Base-by-base conservation (phyloP, 2,797 vertebrate genomes). In the Sebastes cheni region DNA sequence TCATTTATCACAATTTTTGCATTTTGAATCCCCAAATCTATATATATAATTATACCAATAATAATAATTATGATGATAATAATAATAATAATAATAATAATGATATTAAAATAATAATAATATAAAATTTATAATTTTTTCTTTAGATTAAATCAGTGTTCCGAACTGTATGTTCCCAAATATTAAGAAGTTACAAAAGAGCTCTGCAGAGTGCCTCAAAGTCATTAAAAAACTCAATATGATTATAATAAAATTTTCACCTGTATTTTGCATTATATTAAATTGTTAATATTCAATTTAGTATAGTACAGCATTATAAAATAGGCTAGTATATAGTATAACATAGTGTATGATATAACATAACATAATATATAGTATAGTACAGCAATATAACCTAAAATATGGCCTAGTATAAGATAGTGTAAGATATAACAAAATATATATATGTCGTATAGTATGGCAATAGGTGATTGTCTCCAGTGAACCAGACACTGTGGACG, bases 41-140 rank as follows among this genome's bases (percentile, higher is more conserved):
- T 9, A 0, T 9, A 0, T 52, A 52, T n/a, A 46, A 46, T 18
- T 18, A 46, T 46, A 46, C 16, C 0, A 36, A 36, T 39, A 6
- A 14, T 39, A 6, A 42, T 46, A 8, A 46, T 46, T 1, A 46
- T 46, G 7, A 46, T 42, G 14, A 42, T 42, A 16, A 42, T 42
- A 16, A 39, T 39, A 39, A 42, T 42, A 16, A 39, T 39, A 39
- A 42, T 16, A 42, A 16, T 16, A 42, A 42, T 42, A 42, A 42
- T 42, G 12, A 12, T 55, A 23, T 52, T n/a, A 16, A 16, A 42
- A 16, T 16, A 42, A 42, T 42, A 42, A 42, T 42, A 23, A 12
- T 55, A 23, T 52, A 29, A 67, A 0, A 67, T 67, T 5, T 13
- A 20, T 66, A 55, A 2, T 1, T 23, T 23, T 55, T 0, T 0